A percentile compares a stretch with the other conserved stretches of the same genome.
phyloP scores from a whole-genome alignment of 2,113 vertebrate species.

The Rhipidura dahli region DNA sequence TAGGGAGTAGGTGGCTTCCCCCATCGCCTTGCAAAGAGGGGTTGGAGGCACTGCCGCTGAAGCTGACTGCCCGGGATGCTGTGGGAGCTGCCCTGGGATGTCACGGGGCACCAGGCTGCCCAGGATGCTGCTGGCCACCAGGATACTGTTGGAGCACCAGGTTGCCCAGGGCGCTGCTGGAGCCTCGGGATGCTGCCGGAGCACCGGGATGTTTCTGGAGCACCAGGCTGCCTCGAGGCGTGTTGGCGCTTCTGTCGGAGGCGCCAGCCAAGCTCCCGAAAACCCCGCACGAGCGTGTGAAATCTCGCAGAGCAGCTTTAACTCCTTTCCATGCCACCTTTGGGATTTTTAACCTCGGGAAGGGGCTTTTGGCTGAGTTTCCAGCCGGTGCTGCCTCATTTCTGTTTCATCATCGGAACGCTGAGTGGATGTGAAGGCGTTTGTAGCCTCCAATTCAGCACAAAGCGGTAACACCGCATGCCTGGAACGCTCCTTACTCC shows the following conservation, averaged over 20 bases:
- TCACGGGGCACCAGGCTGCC: not conserved
- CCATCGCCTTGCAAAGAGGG: not conserved
- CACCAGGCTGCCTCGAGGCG: not conserved
- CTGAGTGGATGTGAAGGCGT: not conserved
- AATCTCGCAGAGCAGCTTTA: not conserved
- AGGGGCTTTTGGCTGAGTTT: not conserved
- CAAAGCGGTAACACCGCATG: rapidly evolving
- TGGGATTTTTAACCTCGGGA: not conserved
- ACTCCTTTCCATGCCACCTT: not conserved
- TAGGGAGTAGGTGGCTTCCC: not conserved
- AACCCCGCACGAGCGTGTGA: not conserved
- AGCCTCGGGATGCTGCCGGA: not conserved
- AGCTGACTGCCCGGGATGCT: not conserved
- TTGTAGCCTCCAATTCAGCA: not conserved
- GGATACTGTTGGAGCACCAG: not conserved
- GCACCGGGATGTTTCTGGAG: rapidly evolving
- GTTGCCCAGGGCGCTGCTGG: not conserved
- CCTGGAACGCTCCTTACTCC: not conserved
- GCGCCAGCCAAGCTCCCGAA: not conserved
- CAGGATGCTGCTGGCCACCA: not conserved
- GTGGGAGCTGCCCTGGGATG: not conserved
- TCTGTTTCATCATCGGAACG: rapidly evolving
- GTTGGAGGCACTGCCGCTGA: not conserved
- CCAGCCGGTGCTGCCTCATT: not conserved
- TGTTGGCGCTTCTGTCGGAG: not conserved